A percentile compares a stretch with the other conserved stretches of the same genome.
Evolutionary conservation across 2,888 invertebrate genomes (phyloP).

Genomic region (Alloplasta piceator): DNA sequence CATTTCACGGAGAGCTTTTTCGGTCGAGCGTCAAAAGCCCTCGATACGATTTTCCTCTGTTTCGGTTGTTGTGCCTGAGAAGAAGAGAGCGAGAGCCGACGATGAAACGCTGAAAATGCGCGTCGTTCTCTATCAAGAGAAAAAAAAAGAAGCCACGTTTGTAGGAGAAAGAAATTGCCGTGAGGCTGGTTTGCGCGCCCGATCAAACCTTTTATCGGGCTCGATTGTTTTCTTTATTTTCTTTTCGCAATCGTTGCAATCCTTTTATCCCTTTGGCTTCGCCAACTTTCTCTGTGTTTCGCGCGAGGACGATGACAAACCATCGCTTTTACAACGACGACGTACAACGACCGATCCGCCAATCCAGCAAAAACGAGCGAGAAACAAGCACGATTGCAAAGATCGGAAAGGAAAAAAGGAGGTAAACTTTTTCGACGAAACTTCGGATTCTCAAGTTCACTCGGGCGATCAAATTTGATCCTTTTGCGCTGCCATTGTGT

Average conservation of each 20-base stretch:
- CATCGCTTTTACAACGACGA: conserved; percentile 6
- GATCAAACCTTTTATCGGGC: conserved; percentile 27
- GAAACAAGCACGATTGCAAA: too few species aligned
- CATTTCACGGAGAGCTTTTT: too few species aligned
- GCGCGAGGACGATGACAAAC: conserved; percentile 9
- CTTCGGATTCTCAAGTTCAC: too few species aligned
- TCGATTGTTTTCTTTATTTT: conserved; percentile 2
- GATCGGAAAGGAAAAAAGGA: too few species aligned
- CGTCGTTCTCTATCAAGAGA: not conserved
- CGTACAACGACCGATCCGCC: conserved; percentile 1
- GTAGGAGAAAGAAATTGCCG: conserved; percentile 22
- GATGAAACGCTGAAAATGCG: conserved; percentile 11
- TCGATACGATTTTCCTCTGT: conserved; percentile 8
- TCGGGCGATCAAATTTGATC: too few species aligned
- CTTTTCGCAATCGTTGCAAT: conserved; percentile 47
- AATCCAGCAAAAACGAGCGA: conserved; percentile 28
- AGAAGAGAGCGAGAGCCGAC: conserved; percentile 8
- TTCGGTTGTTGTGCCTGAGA: conserved; percentile 6
- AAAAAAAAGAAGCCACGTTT: not conserved
- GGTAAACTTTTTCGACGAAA: too few species aligned
- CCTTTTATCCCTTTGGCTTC: conserved; percentile 40
- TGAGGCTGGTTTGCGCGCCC: conserved; percentile 19
- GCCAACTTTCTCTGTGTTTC: conserved; percentile 1
- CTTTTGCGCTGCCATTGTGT: too few species aligned
- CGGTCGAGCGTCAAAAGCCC: not conserved